Base-by-base conservation (phyloP, 2,888 invertebrate species). In the Coleophora flavipennella region DNA sequence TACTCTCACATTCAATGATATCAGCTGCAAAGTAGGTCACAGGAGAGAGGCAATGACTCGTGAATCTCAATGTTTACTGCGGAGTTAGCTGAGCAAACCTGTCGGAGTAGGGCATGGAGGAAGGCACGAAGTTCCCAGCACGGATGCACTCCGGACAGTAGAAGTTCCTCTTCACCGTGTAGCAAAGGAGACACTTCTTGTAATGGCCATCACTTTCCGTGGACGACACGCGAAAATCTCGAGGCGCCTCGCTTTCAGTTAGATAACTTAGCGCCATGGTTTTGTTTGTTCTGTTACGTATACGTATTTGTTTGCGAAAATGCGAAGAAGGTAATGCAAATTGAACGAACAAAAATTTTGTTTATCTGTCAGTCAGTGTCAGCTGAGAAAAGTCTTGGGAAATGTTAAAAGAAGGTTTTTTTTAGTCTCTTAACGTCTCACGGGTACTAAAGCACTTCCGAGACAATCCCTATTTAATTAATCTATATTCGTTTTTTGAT, bases 101-200 rank as follows among this genome's bases (percentile, higher is more conserved):
- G 80, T 92, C 91, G 44, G 89, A 85, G 61, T 87, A 88, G 57
- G 87, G 88, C 70, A 89, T 86, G 48, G 89, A 89, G 42, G 92
- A 92, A 76, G 91, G 90, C 44, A 90, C 86, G 69, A 95, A 93
- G 77, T 92, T 90, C 44, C 95, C 95, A 72, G 89, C 90, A 60
- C 88, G 88, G 41, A 95, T 87, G 74, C 96, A 96, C 60, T 91
- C 90, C 42, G 87, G 88, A 74, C 96, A 96, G 65, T 92, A 91
- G 73, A 95, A 95, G 57, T 80, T 81, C 47, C 60, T 78, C 57
- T 80, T 81, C 31, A 79, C 76, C 1, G 80, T 80, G 40, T 76
- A 81, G 55, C 84, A 84, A 11, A 84, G 56, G 10, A 71, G 52
- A 46, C 83, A 84, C 57, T 83, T 83, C 34, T 74, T 79, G 48